Conservation (phyloP, 2,888 invertebrate genomes). For the Drosophila mimetica region DNA sequence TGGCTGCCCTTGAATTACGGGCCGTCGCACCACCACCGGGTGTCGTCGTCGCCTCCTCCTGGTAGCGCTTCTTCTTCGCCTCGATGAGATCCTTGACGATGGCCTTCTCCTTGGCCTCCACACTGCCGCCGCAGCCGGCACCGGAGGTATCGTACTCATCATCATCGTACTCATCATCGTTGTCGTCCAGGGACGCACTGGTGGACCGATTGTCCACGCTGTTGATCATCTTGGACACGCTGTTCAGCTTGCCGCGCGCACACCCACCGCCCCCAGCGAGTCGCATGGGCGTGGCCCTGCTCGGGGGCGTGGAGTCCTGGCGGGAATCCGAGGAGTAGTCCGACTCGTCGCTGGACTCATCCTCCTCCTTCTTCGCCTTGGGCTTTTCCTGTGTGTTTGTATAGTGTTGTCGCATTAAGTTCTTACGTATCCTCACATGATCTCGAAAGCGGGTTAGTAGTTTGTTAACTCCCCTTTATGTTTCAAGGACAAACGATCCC, state of each 20-base stretch:
- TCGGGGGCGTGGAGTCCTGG: slow-evolving; percentile 75
- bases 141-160: slow-evolving; percentile 66
- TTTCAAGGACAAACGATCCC: neutral
- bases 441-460: neutral
- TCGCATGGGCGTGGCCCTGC: slow-evolving; percentile 47
- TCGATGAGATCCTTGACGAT: slow-evolving; percentile 57
- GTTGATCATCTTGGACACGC: slow-evolving; percentile 75
- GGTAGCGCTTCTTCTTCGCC: slow-evolving; percentile 43
- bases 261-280: slow-evolving; percentile 36
- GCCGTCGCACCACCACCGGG: slow-evolving; percentile 1
- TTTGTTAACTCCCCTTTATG: neutral
- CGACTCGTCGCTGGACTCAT: slow-evolving; percentile 81
- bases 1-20: slow-evolving; percentile 27
- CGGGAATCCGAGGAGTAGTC: slow-evolving; percentile 82
- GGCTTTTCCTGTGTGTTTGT: slow-evolving; percentile 48
- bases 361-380: slow-evolving; percentile 52
- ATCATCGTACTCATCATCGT: slow-evolving; percentile 76
- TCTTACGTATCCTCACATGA: neutral
- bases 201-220: slow-evolving; percentile 74
- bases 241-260: slow-evolving; percentile 48
- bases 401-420: slow-evolving; percentile 23
- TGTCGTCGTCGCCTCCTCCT: slow-evolving; percentile 14
- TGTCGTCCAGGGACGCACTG: slow-evolving; percentile 80
- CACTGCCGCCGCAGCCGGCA: slow-evolving; percentile 7
- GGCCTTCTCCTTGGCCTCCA: slow-evolving; percentile 41